Evolutionary conservation across 1,140 invertebrate species (phyloP).

Genomic region (Lysiphlebus fabarum): DNA sequence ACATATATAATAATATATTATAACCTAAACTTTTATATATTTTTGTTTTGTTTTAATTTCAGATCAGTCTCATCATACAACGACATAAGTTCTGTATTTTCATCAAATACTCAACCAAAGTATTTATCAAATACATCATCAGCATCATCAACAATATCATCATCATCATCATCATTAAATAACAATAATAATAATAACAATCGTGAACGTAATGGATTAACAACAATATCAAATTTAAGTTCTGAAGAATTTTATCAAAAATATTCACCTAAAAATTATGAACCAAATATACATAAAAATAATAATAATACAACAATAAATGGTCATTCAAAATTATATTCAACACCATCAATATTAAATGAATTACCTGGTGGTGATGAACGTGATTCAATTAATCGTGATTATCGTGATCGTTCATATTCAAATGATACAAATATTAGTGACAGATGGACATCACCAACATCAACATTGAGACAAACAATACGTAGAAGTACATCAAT

Average conservation of each 20-base stretch:
- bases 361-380: constrained; percentile 39
- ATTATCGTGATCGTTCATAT: constrained; percentile 33
- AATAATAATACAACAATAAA: constrained; percentile 28
- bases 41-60: constrained; percentile 30
- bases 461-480: constrained; percentile 3
- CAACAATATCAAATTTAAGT: constrained; percentile 41
- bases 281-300: constrained; percentile 58
- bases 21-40: too few species aligned
- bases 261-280: constrained; percentile 63
- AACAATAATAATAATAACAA: too few species aligned
- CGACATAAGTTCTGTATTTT: constrained; percentile 32
- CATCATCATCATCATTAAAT: constrained; percentile 22
- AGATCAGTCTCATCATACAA: constrained; percentile 48
- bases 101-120: too few species aligned
- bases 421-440: constrained; percentile 23
- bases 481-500: constrained; percentile 19
- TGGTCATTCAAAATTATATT: constrained; percentile 28
- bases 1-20: constrained; percentile 4
- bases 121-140: constrained; percentile 27
- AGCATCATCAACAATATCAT: constrained; percentile 26
- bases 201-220: constrained; percentile 18
- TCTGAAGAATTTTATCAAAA: constrained; percentile 61
- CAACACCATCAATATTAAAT: constrained; percentile 15
- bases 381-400: constrained; percentile 25
- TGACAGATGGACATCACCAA: constrained; percentile 15